Conservation (phyloP, 2,888 invertebrate species). For the Trichogramma dendrolimi region DNA sequence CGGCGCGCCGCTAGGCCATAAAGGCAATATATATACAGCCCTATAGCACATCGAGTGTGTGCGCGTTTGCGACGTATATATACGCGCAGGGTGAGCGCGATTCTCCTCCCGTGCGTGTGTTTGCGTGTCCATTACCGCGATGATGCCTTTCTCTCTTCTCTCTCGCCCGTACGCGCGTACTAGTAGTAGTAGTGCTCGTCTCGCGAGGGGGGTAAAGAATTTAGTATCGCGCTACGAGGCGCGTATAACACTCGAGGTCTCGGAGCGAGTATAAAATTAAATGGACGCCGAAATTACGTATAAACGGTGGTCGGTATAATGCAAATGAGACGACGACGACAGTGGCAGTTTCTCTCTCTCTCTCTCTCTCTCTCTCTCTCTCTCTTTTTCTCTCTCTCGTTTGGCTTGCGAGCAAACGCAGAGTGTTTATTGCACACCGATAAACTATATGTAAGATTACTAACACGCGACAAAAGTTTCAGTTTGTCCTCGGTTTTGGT, state of each 20-base stretch:
- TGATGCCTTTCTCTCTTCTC: not conserved
- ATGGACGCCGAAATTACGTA: slow-evolving; percentile 13
- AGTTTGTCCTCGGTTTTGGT: too few relatives aligned
- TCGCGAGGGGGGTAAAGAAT: not conserved
- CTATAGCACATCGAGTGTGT: too few relatives aligned
- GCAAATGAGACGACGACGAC: not conserved
- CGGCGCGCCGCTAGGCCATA: too few relatives aligned
- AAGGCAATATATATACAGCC: not conserved
- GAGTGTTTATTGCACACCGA: too few relatives aligned
- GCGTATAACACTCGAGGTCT: too few relatives aligned
- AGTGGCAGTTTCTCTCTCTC: not conserved
- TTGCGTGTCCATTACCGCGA: slow-evolving; percentile 20
- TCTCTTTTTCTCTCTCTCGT: slow-evolving; percentile 7
- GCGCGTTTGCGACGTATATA: not conserved
- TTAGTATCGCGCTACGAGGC: too few relatives aligned
- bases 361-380: slow-evolving; percentile 15
- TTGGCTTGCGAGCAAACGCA: not conserved
- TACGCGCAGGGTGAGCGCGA: not conserved
- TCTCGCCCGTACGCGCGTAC: too few relatives aligned
- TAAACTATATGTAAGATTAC: too few relatives aligned
- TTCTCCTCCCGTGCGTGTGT: not conserved
- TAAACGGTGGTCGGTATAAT: not conserved
- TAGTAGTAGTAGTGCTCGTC: too few relatives aligned
- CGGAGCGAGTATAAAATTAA: not conserved
- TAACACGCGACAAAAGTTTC: too few relatives aligned